phyloP scores from a whole-genome alignment of 2,888 invertebrate genomes.

The Calameuta filiformis region DNA sequence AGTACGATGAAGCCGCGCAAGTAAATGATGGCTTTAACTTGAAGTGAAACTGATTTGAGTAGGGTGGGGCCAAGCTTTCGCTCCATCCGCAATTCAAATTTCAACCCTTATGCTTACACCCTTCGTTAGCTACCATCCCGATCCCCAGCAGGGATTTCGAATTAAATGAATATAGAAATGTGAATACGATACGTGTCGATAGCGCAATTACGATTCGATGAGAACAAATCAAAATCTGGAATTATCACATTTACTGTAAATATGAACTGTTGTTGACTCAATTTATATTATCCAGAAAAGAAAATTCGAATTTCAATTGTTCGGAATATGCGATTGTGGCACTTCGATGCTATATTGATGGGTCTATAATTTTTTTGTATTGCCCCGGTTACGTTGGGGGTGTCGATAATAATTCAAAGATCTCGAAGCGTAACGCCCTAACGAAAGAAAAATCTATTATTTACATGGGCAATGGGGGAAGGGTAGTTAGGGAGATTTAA shows the following conservation, averaged over 20 bases:
- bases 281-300: background rate
- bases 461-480: conserved; percentile 8
- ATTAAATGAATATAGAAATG: conserved; percentile 49
- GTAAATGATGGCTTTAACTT: conserved; percentile 49
- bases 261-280: background rate
- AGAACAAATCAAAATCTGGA: background rate
- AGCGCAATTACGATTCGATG: background rate
- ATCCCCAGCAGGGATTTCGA: conserved; percentile 36
- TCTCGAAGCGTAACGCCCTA: background rate
- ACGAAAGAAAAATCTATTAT: conserved; percentile 38
- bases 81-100: conserved; percentile 57
- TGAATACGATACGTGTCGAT: conserved; percentile 38
- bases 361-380: background rate
- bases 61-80: conserved; percentile 23
- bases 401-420: background rate
- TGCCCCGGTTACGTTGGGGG: background rate
- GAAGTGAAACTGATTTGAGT: conserved; percentile 52
- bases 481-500: conserved; percentile 43
- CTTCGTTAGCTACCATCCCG: conserved; percentile 28
- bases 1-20: conserved; percentile 12
- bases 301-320: background rate
- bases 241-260: background rate
- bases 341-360: background rate
- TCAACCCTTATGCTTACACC: conserved; percentile 51
- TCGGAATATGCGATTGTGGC: background rate